A percentile compares a stretch with the other conserved stretches of the same genome.
These are phyloP conservation scores for Amphiprion percula DNA, from an alignment of 2,113 vertebrate genomes.

Conservation along the genomic window DNA sequence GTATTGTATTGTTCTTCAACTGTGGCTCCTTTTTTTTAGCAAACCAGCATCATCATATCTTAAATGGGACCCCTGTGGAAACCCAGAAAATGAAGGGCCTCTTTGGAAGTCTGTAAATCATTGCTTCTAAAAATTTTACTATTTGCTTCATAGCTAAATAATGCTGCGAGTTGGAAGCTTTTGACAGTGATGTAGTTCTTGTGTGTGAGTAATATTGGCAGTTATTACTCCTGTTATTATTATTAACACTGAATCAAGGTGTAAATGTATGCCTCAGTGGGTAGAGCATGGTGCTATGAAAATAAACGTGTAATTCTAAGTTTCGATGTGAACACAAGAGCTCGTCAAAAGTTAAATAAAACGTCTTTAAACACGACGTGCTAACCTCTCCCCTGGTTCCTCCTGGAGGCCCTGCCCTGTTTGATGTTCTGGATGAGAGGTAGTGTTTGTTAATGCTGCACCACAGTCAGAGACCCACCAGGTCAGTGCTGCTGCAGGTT, in stretches of 20 bases:
- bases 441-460: slow-evolving; percentile 58
- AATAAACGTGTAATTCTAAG: slow-evolving; percentile 11
- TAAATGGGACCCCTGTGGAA: too few species aligned
- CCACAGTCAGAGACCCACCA: slow-evolving; percentile 18
- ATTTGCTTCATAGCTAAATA: not conserved
- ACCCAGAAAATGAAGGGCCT: too few species aligned
- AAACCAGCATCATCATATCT: too few species aligned
- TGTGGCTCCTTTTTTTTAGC: too few species aligned
- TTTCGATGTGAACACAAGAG: slow-evolving; percentile 3
- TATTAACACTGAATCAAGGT: slow-evolving; percentile 4
- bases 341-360: slow-evolving; percentile 12
- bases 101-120: too few species aligned
- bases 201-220: not conserved
- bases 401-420: slow-evolving; percentile 50
- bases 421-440: slow-evolving; percentile 74
- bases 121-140: not conserved
- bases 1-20: too few species aligned
- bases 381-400: slow-evolving; percentile 46
- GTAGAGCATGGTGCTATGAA: not conserved
- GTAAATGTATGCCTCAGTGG: slow-evolving; percentile 11
- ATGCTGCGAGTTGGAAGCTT: not conserved
- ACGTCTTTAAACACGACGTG: slow-evolving; percentile 25
- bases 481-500: slow-evolving; percentile 54
- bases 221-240: not conserved
- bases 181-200: not conserved